These are phyloP conservation scores for Rhinoderma darwinii DNA, from an alignment of 2,113 vertebrate genomes.

Conservation along the genomic window DNA sequence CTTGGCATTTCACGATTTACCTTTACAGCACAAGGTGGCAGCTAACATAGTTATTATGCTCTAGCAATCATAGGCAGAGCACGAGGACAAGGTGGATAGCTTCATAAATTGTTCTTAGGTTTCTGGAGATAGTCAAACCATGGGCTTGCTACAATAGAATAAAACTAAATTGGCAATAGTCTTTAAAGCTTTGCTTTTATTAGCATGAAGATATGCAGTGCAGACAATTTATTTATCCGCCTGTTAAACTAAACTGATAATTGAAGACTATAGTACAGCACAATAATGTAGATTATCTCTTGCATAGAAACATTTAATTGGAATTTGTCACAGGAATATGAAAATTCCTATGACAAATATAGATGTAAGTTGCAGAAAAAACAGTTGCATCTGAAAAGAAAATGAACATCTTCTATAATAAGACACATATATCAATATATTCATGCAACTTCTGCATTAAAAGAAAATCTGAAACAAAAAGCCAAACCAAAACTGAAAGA, in stretches of 20 bases:
- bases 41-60: conserved; percentile 38
- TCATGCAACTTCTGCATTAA: no score
- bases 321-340: neutral
- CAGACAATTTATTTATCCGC: neutral
- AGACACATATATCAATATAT: no score
- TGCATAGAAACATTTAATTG: neutral
- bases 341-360: no score
- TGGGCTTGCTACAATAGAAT: neutral
- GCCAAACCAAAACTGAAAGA: no score
- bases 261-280: neutral
- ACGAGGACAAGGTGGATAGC: conserved; percentile 30
- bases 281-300: neutral
- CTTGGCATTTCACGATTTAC: conserved; percentile 49
- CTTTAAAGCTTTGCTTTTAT: neutral
- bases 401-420: no score
- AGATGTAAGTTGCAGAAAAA: no score
- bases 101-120: conserved; percentile 39
- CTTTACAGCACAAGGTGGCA: conserved; percentile 20
- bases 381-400: no score
- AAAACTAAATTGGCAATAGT: neutral
- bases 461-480: no score
- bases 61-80: conserved; percentile 23
- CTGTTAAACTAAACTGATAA: neutral
- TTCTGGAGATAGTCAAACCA: conserved; percentile 41
- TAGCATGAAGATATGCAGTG: neutral